Evolutionary conservation across 2,113 vertebrate genomes (phyloP).

Genomic region (Gopherus flavomarginatus): DNA sequence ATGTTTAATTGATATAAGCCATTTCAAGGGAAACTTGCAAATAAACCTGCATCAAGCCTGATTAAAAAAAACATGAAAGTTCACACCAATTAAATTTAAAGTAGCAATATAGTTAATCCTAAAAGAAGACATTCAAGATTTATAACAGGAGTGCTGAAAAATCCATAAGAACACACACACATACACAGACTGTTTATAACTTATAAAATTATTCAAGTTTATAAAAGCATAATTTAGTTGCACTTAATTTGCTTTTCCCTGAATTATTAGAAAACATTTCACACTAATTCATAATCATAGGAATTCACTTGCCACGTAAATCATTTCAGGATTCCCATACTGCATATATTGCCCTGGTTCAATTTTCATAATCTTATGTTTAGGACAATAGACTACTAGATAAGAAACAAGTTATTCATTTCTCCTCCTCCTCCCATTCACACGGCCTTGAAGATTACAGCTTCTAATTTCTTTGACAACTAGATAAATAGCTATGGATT

Average conservation of each 20-base stretch:
- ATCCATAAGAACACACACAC: background rate
- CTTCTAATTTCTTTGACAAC: slow-evolving; percentile 9
- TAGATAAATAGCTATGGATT: slow-evolving; percentile 13
- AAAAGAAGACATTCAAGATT: no score
- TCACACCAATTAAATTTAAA: no score
- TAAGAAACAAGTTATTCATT: slow-evolving; percentile 65
- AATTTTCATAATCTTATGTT: slow-evolving; percentile 68
- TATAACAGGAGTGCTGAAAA: background rate
- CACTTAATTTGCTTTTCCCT: slow-evolving; percentile 26
- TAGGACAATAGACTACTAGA: slow-evolving; percentile 51
- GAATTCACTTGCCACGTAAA: slow-evolving; percentile 50
- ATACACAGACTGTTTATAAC: background rate
- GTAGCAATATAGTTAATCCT: no score
- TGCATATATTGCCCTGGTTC: slow-evolving; percentile 35
- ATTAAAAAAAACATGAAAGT: no score
- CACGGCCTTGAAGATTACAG: background rate
- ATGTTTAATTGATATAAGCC: no score
- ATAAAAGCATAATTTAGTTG: background rate
- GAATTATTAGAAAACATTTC: slow-evolving; percentile 62
- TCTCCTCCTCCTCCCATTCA: background rate
- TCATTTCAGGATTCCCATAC: slow-evolving; percentile 66
- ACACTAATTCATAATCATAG: slow-evolving; percentile 55
- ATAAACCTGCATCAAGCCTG: no score
- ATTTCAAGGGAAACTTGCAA: no score
- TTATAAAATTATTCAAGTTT: slow-evolving; percentile 20